Conservation (phyloP, 1,140 invertebrate species). For the Anagrus nilaparvatae region DNA sequence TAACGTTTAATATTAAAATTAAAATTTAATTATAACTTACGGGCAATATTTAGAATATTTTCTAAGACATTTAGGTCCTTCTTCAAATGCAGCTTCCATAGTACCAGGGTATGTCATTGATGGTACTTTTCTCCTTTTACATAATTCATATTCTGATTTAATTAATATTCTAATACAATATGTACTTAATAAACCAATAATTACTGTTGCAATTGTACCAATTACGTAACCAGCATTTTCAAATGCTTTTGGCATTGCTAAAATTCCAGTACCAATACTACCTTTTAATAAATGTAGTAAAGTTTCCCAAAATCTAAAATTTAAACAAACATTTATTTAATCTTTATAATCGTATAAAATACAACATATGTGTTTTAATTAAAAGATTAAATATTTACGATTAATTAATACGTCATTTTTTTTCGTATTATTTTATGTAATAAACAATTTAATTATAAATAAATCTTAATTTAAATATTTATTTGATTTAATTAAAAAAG, state of each 20-base stretch:
- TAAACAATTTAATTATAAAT: no score
- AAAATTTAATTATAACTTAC: constrained; percentile 37
- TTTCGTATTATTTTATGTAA: no score
- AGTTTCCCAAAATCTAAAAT: constrained; percentile 45
- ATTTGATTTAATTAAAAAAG: no score
- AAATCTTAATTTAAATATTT: no score
- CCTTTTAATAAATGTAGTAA: constrained; percentile 72
- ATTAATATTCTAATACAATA: constrained; percentile 72
- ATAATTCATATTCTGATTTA: constrained; percentile 56
- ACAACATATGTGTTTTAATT: no score
- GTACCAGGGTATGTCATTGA: constrained; percentile 61
- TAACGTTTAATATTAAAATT: neutral
- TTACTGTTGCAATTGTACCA: constrained; percentile 54
- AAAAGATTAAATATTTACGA: no score
- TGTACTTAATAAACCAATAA: constrained; percentile 65
- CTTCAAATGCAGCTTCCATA: constrained; percentile 55
- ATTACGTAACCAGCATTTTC: constrained; percentile 61
- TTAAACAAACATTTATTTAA: no score
- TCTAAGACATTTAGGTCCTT: constrained; percentile 54
- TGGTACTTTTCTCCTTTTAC: constrained; percentile 54
- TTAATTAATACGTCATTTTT: no score
- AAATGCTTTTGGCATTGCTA: constrained; percentile 80
- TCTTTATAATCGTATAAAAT: no score
- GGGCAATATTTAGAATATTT: constrained; percentile 48
- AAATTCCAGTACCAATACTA: constrained; percentile 78